Percentiles rank a stretch among this genome's conserved stretches.
Evolutionary conservation across 2,888 invertebrate species (phyloP).

Genomic region (Cistogaster globosa): DNA sequence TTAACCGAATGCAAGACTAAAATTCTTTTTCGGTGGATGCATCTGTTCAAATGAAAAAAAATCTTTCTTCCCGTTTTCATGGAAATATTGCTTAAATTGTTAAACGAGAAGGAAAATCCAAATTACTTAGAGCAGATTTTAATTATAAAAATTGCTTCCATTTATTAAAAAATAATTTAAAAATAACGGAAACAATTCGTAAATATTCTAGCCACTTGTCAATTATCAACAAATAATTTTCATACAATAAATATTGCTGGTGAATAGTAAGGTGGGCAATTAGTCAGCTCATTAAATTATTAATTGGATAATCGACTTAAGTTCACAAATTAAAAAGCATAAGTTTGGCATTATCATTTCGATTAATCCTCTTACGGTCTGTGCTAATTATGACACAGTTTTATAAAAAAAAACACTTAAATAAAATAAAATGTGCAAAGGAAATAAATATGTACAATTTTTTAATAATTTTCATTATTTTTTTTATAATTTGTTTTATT

Average conservation of each 20-base stretch:
- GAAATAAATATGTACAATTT: neutral
- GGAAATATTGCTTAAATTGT: too few species aligned
- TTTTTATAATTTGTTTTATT: neutral
- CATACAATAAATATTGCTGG: neutral
- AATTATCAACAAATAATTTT: neutral
- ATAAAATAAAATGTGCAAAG: conserved; percentile 15
- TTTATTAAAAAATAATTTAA: neutral
- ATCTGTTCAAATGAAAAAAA: too few species aligned
- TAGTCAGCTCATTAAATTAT: conserved; percentile 16
- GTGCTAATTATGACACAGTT: conserved; percentile 8
- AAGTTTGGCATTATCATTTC: neutral
- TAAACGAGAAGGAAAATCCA: too few species aligned
- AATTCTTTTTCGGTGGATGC: too few species aligned
- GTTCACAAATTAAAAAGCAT: conserved; percentile 21
- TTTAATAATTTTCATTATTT: neutral
- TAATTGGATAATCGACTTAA: conserved; percentile 30
- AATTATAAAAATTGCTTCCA: neutral
- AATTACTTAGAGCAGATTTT: too few species aligned
- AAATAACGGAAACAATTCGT: neutral
- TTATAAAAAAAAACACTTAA: neutral
- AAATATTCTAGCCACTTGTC: neutral
- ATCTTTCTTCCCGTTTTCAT: too few species aligned
- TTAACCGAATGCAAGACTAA: too few species aligned
- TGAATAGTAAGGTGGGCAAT: neutral
- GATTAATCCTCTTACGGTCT: conserved; percentile 35